These are phyloP conservation scores for Trachythela sp. DNA, from an alignment of 64 coral and sea anemone species.

Conservation along the genomic window DNA sequence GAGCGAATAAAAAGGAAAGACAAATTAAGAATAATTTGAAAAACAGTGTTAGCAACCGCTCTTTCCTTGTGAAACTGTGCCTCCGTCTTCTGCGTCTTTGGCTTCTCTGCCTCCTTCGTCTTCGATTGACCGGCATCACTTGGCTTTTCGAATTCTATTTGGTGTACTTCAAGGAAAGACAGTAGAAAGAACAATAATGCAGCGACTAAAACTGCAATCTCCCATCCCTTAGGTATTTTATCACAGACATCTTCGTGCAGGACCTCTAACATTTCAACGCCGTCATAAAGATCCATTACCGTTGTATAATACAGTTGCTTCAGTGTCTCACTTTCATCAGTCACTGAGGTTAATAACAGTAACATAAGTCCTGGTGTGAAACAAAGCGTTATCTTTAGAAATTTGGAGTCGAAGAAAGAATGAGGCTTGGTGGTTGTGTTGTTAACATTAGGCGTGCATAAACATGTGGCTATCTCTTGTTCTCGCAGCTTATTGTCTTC, in stretches of 20 bases:
- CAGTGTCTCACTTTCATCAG: not conserved
- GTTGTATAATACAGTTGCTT: not conserved
- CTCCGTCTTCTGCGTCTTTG: too few species aligned
- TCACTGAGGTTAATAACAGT: not conserved
- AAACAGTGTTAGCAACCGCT: not conserved
- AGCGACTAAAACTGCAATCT: not conserved
- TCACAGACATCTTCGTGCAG: conserved; percentile 7
- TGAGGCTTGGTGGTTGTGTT: not conserved
- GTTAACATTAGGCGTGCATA: not conserved
- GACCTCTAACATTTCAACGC: not conserved
- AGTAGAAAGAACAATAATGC: not conserved
- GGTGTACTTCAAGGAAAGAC: not conserved
- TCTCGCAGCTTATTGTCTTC: not conserved
- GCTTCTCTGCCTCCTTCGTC: too few species aligned
- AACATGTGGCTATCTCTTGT: not conserved
- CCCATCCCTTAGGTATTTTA: not conserved
- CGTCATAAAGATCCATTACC: not conserved
- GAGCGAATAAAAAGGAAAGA: not conserved
- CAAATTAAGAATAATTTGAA: not conserved
- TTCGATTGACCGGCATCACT: not conserved
- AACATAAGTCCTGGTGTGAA: not conserved
- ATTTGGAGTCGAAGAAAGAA: not conserved
- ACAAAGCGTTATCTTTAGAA: not conserved
- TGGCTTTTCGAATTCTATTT: not conserved
- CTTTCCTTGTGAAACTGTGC: not conserved